Evolutionary conservation across 1,140 invertebrate species (phyloP), one percentile per base, ranked within the genome.

Genomic region (Hylaeus volcanicus): DNA sequence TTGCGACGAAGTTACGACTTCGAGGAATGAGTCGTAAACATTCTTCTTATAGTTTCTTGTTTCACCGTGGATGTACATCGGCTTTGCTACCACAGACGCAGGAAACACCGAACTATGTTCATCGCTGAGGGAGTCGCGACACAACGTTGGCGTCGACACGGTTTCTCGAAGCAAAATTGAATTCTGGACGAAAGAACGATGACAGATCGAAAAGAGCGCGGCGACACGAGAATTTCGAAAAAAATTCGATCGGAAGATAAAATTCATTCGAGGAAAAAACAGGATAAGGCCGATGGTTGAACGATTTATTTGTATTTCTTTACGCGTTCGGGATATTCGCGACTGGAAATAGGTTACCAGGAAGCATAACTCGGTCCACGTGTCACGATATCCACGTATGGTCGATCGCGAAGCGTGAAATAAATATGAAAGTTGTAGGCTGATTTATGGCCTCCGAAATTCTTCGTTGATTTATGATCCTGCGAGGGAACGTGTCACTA

Each of bases 401-500:
- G 77, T 70, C 84, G 85, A 83, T 80, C 55, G 66, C 60, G 43
- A 81, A 41, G 63, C 69, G 41, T 61, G 69, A 68, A 86, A 83
- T 86, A 86, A 83, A 86, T 81, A 81, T 71, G 73, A 83, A 86
- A 86, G 82, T 83, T 82, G 79, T 69, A 78, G 73, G 43, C 66
- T 83, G 85, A 86, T 86, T 86, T 86, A 86, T 86, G 81, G 65
- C 68, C 58, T 9, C 1, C 43, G 72, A 73, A 73, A 66, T 61
- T n/a, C 39, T 82, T 56, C 39, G 66, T 84, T 75, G 74, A 86
- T 86, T 86, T 86, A 86, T 70, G 71, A 64, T 48, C n/a, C 39
- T 9, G 55, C 48, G 48, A 39, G n/a, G 45, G 45, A 12, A 41
- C 48, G 11, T 51, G 53, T 71, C 58, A 15, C 41, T 1, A 8